Percentiles rank a stretch among this genome's conserved stretches.
Conservation (phyloP, 2,113 vertebrate species). For the Elachura formosa region DNA sequence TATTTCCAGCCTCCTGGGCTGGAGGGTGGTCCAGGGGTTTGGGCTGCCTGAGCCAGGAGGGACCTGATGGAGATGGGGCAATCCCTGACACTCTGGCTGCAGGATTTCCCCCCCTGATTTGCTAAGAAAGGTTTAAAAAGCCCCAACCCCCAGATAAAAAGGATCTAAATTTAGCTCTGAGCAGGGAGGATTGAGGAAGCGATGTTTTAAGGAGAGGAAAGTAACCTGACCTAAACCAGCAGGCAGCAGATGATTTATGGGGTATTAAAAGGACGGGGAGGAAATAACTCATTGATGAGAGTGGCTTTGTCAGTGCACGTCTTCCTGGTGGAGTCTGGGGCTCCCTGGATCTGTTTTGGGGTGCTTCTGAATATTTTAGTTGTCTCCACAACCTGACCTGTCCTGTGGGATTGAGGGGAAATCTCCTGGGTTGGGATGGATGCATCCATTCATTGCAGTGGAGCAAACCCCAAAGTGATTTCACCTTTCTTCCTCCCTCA, state of each 20-base stretch:
- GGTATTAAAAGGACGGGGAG: not conserved
- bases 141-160: not conserved
- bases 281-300: slow-evolving; percentile 38
- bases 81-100: not conserved
- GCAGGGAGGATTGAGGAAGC: not conserved
- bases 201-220: not conserved
- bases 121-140: not conserved
- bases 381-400: too few species aligned
- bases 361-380: rapidly evolving
- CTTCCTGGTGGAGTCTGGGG: not conserved
- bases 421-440: not conserved
- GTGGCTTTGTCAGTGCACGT: not conserved
- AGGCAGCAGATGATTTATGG: not conserved
- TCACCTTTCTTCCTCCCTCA: not conserved
- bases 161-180: not conserved
- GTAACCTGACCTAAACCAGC: not conserved
- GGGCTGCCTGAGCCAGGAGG: not conserved
- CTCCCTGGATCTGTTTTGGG: not conserved
- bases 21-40: rapidly evolving
- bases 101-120: not conserved
- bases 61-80: not conserved
- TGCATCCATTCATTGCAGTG: too few species aligned
- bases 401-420: not conserved
- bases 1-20: not conserved
- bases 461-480: rapidly evolving